Evolutionary conservation across 2,888 invertebrate genomes (phyloP), one percentile per base, ranked within the genome.

Genomic region (Drosophila pseudotakahashii): DNA sequence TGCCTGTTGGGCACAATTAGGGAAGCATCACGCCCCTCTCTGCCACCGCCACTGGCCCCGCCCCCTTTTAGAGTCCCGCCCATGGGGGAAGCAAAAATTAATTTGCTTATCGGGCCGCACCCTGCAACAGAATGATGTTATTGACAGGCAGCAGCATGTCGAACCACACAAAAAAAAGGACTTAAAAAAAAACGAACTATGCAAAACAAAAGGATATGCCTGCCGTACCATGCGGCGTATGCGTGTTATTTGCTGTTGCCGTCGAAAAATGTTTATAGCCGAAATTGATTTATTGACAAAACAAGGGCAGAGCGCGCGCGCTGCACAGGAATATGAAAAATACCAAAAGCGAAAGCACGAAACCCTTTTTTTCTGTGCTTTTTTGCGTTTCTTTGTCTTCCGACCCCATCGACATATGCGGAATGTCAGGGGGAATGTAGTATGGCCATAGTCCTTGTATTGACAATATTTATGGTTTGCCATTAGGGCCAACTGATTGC

Each of bases 401-500:
- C 41, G 45, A 52, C 41, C 48, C 26, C 26, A 26, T 54, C 66
- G 45, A 39, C 66, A 66, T 66, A 66, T 66, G 66, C 42, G 34
- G 39, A 16, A 42, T 59, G 41, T 59, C 41, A 41, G 54, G 51
- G 62, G 51, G 47, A 66, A 30, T 75, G 73, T 73, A 59, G 42
- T 42, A 19, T 23, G 5, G 41, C 41, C 67, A 72, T 76, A 55
- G 62, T 51, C 42, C 55, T 78, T 67, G 62, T 61, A 61, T 54
- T 69, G 70, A 69, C 75, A 89, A 79, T 84, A 89, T 89, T 89
- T 89, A 89, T 89, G 89, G 86, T 73, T 79, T 88, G 81, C 90
- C 82, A 89, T 90, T 89, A 89, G 90, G 81, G 86, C 72, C 75
- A 90, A 81, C 88, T 90, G 90, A 89, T 89, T 90, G 90, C 81